phyloP scores from a whole-genome alignment of 2,797 vertebrate genomes.

The Sitta carolinensis region DNA sequence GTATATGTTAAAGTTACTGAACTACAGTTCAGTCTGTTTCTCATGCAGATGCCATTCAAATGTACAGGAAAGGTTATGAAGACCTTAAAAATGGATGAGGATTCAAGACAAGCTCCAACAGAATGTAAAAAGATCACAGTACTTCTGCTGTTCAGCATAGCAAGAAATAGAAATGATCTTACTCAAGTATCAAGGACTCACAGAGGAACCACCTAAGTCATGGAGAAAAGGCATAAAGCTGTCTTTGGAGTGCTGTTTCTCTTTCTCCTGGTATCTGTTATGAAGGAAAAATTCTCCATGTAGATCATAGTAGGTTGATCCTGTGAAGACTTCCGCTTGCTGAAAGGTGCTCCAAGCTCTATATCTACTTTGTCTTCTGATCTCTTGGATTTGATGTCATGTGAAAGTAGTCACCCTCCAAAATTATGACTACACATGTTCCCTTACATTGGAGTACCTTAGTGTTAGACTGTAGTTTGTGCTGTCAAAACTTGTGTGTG shows the following conservation, averaged over 20 bases:
- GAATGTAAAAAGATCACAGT: neutral
- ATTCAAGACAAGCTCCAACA: neutral
- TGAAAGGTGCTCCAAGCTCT: neutral
- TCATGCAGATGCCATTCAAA: neutral
- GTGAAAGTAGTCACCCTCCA: neutral
- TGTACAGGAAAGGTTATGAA: neutral
- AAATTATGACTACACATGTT: neutral
- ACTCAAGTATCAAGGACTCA: neutral
- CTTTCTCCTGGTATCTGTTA: neutral
- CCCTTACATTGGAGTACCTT: neutral
- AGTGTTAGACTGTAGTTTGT: constrained; percentile 42
- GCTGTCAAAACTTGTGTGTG: constrained; percentile 50
- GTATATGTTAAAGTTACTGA: neutral
- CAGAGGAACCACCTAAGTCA: neutral
- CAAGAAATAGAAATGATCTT: neutral
- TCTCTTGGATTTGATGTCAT: neutral
- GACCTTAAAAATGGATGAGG: neutral
- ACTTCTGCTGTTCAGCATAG: neutral
- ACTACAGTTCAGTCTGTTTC: neutral
- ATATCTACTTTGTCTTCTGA: neutral
- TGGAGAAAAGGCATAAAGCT: neutral
- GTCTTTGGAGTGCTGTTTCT: neutral
- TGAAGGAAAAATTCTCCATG: neutral
- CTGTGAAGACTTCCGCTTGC: neutral
- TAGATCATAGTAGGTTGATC: neutral